A percentile compares a stretch with the other conserved stretches of the same genome.
Evolutionary conservation across 2,113 vertebrate genomes (phyloP).

Genomic region (Elephantulus edwardii): DNA sequence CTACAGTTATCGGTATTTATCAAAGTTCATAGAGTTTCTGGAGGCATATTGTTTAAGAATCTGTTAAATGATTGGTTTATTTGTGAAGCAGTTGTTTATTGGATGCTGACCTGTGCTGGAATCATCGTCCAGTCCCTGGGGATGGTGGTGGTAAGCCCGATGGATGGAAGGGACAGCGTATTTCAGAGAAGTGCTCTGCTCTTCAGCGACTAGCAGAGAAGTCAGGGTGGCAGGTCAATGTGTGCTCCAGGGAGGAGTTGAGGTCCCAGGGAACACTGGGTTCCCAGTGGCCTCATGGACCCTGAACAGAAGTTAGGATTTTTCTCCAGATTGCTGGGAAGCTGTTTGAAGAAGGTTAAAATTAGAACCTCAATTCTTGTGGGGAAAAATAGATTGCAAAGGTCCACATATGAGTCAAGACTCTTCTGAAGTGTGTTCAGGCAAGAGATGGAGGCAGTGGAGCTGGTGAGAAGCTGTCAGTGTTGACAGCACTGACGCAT

Average conservation of each 20-base stretch:
- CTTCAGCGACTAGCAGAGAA: background rate
- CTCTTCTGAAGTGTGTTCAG: background rate
- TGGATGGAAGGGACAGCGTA: background rate
- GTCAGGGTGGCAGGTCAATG: background rate
- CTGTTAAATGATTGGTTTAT: background rate
- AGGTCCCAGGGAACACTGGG: background rate
- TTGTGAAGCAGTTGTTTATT: background rate
- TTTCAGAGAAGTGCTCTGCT: background rate
- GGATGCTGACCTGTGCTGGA: background rate
- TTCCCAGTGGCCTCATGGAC: background rate
- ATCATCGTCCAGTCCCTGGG: background rate
- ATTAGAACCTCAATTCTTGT: background rate
- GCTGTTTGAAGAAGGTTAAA: background rate
- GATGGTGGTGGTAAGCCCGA: background rate
- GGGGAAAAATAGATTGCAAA: background rate
- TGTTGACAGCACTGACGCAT: background rate
- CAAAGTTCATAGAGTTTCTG: no score
- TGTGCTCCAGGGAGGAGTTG: background rate
- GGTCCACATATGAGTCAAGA: background rate
- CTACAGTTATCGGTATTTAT: no score
- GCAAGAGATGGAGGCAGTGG: background rate
- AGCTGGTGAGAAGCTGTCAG: background rate
- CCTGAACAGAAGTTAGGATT: background rate
- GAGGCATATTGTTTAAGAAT: no score
- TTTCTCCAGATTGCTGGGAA: background rate